Percentiles rank a stretch among this genome's conserved stretches.
These are phyloP conservation scores for Drosophila sordidapex DNA, from an alignment of 2,888 invertebrate species.

Conservation along the genomic window DNA sequence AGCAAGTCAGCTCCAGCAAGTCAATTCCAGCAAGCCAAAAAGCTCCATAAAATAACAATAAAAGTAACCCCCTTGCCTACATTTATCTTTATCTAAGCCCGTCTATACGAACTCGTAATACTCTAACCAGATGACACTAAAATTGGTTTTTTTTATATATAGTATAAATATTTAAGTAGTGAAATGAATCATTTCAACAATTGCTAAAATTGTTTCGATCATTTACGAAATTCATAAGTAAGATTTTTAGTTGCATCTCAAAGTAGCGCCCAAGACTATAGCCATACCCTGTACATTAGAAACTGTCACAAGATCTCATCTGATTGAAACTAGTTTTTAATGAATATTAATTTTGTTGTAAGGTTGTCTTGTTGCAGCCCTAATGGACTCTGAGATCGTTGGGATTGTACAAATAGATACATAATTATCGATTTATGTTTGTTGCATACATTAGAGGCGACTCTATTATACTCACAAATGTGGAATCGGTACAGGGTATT, in stretches of 20 bases:
- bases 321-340: not conserved
- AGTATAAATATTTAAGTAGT: not conserved
- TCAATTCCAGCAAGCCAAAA: conserved; percentile 30
- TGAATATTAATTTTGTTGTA: not conserved
- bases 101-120: conserved; percentile 19
- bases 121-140: conserved; percentile 16
- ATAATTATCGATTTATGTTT: not conserved
- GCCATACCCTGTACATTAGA: not conserved
- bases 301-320: not conserved
- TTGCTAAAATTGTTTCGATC: not conserved
- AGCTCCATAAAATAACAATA: conserved; percentile 60
- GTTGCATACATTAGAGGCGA: not conserved
- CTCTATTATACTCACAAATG: not conserved
- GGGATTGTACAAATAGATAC: not conserved
- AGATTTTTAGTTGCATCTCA: not conserved
- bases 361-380: not conserved
- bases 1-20: conserved; percentile 22
- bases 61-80: conserved; percentile 29
- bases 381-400: not conserved
- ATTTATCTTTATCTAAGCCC: not conserved
- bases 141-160: not conserved
- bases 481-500: not conserved
- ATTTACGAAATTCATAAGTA: not conserved
- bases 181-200: not conserved
- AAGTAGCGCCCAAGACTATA: not conserved